These are phyloP conservation scores for Temnothorax unifasciatus DNA, from an alignment of 2,888 invertebrate species.

Conservation along the genomic window DNA sequence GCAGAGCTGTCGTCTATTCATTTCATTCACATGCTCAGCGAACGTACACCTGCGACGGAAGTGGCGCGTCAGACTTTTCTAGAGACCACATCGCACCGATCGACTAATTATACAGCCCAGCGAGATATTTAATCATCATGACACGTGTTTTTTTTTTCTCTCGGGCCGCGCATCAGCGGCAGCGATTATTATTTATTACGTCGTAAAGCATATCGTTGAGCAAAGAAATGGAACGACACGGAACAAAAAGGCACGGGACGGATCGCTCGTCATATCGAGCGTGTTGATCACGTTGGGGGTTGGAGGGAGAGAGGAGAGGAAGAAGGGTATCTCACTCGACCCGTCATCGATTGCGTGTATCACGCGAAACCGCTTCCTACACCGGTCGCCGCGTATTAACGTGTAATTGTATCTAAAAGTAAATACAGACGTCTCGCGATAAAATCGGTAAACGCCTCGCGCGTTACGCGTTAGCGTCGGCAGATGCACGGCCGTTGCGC, in stretches of 20 bases:
- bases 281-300: slow-evolving; percentile 25
- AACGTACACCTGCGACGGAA: not conserved
- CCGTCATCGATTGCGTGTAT: slow-evolving; percentile 43
- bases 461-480: slow-evolving; percentile 56
- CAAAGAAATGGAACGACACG: slow-evolving; percentile 29
- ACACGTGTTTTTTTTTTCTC: slow-evolving; percentile 20
- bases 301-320: too few species aligned
- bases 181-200: slow-evolving; percentile 50
- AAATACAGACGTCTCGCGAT: slow-evolving; percentile 59
- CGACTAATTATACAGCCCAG: slow-evolving; percentile 17
- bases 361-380: slow-evolving; percentile 61
- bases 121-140: slow-evolving; percentile 36
- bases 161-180: slow-evolving; percentile 8
- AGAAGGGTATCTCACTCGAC: slow-evolving; percentile 10
- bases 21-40: not conserved
- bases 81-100: not conserved
- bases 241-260: slow-evolving; percentile 9
- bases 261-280: slow-evolving; percentile 40
- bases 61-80: slow-evolving; percentile 10
- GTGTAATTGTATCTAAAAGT: slow-evolving; percentile 62
- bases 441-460: slow-evolving; percentile 60
- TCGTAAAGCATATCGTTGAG: slow-evolving; percentile 27
- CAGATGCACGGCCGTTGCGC: slow-evolving; percentile 38
- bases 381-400: slow-evolving; percentile 50
- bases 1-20: slow-evolving; percentile 54